Conservation (phyloP, 2,888 invertebrate genomes). For the Linnaemya tessellans region DNA sequence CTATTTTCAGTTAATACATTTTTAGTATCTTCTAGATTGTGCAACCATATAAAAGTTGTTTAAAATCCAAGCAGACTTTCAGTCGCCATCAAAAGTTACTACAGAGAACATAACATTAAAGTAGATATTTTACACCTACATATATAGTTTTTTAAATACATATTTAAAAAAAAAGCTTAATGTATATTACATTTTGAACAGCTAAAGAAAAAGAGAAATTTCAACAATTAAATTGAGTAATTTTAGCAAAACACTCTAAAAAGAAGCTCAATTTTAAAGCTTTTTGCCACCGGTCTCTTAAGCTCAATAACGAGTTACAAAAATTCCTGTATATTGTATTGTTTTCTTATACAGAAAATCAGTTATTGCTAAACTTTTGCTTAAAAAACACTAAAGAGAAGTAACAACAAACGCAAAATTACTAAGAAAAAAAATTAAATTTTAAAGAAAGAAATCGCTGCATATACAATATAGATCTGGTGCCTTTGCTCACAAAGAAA, state of each 20-base stretch:
- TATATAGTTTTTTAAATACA: background rate
- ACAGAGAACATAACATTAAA: slow-evolving; percentile 63
- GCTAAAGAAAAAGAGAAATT: background rate
- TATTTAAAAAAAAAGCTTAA: background rate
- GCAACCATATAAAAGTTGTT: slow-evolving; percentile 79
- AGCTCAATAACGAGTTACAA: slow-evolving; percentile 37
- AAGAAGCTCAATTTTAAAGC: slow-evolving; percentile 46
- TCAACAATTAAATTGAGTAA: background rate
- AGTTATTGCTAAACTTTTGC: slow-evolving; percentile 81
- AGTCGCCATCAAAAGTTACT: slow-evolving; percentile 84
- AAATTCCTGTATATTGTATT: slow-evolving; percentile 65
- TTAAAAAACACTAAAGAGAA: slow-evolving; percentile 73
- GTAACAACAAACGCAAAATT: slow-evolving; percentile 45
- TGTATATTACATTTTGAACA: too few species aligned
- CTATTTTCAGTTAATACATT: slow-evolving; percentile 3
- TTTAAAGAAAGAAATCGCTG: slow-evolving; percentile 55
- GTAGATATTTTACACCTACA: background rate
- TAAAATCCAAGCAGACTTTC: slow-evolving; percentile 85
- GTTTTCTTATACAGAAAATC: slow-evolving; percentile 74
- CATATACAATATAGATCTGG: slow-evolving; percentile 63
- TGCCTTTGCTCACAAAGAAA: slow-evolving; percentile 66
- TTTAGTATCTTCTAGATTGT: slow-evolving; percentile 34
- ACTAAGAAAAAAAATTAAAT: slow-evolving; percentile 46
- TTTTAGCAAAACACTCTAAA: background rate
- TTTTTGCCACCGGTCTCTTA: slow-evolving; percentile 58